Conservation (phyloP, 2,797 vertebrate genomes). For the Betta splendens region DNA sequence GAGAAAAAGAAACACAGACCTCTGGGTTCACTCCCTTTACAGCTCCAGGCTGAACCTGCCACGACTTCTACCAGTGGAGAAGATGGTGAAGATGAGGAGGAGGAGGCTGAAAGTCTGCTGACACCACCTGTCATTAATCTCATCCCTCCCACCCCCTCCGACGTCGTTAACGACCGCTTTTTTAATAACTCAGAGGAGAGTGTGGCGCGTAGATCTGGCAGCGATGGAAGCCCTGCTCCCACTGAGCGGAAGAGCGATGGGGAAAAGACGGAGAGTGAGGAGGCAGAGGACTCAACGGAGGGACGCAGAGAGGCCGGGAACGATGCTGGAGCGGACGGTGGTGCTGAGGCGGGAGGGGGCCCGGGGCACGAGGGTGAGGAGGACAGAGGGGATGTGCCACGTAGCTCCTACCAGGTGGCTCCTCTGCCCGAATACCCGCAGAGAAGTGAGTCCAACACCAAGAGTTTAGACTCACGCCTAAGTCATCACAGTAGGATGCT, state of each 20-base stretch:
- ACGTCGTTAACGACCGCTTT: slow-evolving; percentile 74
- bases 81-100: slow-evolving; percentile 50
- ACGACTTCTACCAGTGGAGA: slow-evolving; percentile 13
- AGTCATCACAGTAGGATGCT: background rate
- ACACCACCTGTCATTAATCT: slow-evolving; percentile 77
- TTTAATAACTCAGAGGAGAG: slow-evolving; percentile 72
- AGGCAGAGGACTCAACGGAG: slow-evolving; percentile 25
- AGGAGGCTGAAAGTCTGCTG: slow-evolving; percentile 49
- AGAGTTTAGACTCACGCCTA: slow-evolving; percentile 6
- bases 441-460: slow-evolving; percentile 73
- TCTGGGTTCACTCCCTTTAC: slow-evolving; percentile 72
- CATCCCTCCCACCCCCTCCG: slow-evolving; percentile 76
- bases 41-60: slow-evolving; percentile 11
- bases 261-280: slow-evolving; percentile 31
- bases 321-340: background rate
- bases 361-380: slow-evolving; percentile 16
- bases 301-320: slow-evolving; percentile 18
- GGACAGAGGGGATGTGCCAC: slow-evolving; percentile 30
- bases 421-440: slow-evolving; percentile 63
- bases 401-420: slow-evolving; percentile 64
- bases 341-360: slow-evolving; percentile 11
- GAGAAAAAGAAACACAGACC: slow-evolving; percentile 67
- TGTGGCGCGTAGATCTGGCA: slow-evolving; percentile 46
- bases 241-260: slow-evolving; percentile 45
- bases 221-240: slow-evolving; percentile 28